Base-by-base conservation (phyloP, 2,113 vertebrate genomes). In the Carassius gibelio region DNA sequence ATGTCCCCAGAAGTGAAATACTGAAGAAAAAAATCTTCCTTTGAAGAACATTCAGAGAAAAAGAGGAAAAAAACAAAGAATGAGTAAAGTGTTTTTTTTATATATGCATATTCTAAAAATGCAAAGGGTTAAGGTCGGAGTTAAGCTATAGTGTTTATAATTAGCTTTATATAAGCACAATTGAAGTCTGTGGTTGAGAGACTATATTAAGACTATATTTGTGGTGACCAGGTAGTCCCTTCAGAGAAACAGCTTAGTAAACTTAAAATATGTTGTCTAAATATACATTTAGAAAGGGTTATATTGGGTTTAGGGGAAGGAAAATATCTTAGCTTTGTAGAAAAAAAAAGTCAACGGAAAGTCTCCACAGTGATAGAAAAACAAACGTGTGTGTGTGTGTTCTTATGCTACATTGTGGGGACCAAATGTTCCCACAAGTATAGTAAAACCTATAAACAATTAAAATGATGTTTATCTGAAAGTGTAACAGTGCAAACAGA, bases 281-380 rank as follows among this genome's bases (percentile, higher is more conserved):
- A 71, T 71, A 42, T 71, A 36, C 8, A 71, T 42, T 71, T 71
- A 36, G 68, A 71, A 71, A 71, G 68, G 36, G 38, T 42, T 38
- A 66, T 66, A 14, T 66, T 0, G 4, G 62, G 62, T 66, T 66
- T 36, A 21, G 2, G 68, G 36, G 36, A 21, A 2, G 10, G 3
- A 42, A 71, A 42, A 71, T 71, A 71, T 71, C 14, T 69, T 69
- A 1, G 7, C 26, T 17, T 26, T 30, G 10, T 34, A 69, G 62
- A 36, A 17, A 69, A 69, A 68, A 66, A 13, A 66, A 26, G 62
- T 14, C 11, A 66, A 11, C 11, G 23, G 62, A 26, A 38, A 9
- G 62, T 64, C 4, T 64, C 23, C 26, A 30, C 5, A 64, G 17
- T 69, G 15, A 69, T 14, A 66, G 62, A 34, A 30, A 30, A 30